A percentile compares a stretch with the other conserved stretches of the same genome.
phyloP scores from a whole-genome alignment of 1,140 invertebrate species.

The Battus philenor region DNA sequence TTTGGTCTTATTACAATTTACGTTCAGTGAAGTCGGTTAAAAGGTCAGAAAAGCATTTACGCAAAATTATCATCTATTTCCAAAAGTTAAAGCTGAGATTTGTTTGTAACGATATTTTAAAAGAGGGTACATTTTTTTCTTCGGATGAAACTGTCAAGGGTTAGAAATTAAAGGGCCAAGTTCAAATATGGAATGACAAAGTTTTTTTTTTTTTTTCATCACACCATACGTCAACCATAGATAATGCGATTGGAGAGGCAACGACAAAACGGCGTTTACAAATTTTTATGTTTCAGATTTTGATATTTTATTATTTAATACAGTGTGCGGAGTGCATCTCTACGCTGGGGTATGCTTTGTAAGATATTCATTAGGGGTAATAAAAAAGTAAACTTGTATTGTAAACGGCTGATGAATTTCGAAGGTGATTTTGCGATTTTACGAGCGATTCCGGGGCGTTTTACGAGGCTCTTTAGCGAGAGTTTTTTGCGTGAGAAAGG shows the following conservation, averaged over 20 bases:
- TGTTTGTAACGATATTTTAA: conserved; percentile 9
- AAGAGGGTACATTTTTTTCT: conserved; percentile 19
- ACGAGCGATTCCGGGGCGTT: conserved; percentile 52
- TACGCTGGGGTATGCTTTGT: conserved; percentile 34
- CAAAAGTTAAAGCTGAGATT: neutral
- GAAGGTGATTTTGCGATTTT: conserved; percentile 69
- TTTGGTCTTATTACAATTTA: conserved; percentile 31
- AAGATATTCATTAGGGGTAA: conserved; percentile 64
- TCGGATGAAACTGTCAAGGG: conserved; percentile 34
- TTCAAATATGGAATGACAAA: conserved; percentile 55
- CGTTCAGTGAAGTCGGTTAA: conserved; percentile 20
- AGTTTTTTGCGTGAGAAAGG: conserved; percentile 56
- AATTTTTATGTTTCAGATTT: conserved; percentile 67
- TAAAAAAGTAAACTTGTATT: conserved; percentile 70
- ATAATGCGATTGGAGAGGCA: conserved; percentile 35
- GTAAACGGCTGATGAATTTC: conserved; percentile 67
- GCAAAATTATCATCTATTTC: neutral
- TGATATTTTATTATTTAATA: conserved; percentile 65
- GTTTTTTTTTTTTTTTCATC: conserved; percentile 52
- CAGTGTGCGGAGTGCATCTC: conserved; percentile 33
- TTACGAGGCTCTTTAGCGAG: conserved; percentile 46
- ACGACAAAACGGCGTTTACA: conserved; percentile 54
- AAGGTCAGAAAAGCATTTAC: neutral
- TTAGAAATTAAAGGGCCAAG: conserved; percentile 45
- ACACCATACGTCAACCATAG: conserved; percentile 53